These are phyloP conservation scores for Musca vetustissima DNA, from an alignment of 1,140 invertebrate genomes.

Conservation along the genomic window DNA sequence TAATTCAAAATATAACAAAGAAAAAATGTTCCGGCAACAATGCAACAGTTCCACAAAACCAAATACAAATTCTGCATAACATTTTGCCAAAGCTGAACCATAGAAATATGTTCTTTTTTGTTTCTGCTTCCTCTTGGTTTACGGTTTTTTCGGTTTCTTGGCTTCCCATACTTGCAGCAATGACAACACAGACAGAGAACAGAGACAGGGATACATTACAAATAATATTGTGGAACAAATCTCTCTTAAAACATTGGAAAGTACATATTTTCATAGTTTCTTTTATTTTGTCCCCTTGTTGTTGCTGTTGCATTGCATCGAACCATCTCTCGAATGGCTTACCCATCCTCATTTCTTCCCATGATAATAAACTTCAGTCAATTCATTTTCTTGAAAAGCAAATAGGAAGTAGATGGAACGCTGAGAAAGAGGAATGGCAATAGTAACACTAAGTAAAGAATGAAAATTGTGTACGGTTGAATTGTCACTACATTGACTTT, in stretches of 20 bases:
- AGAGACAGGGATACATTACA: slow-evolving; percentile 4
- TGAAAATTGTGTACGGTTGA: slow-evolving; percentile 8
- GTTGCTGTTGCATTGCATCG: background rate
- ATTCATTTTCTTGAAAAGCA: slow-evolving; percentile 9
- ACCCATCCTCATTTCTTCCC: background rate
- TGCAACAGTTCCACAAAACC: background rate
- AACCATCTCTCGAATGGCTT: background rate
- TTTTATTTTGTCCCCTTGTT: background rate
- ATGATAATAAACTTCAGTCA: slow-evolving; percentile 17
- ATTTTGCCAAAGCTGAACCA: background rate
- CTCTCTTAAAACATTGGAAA: slow-evolving; percentile 6
- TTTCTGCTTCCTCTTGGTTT: too few species aligned
- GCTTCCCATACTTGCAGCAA: too few species aligned
- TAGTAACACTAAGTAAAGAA: background rate
- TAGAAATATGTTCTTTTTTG: too few species aligned
- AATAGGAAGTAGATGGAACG: background rate
- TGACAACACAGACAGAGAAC: too few species aligned
- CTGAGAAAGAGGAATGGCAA: background rate
- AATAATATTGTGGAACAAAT: slow-evolving; percentile 20
- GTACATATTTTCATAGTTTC: background rate
- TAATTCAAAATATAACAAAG: background rate
- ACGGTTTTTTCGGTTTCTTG: too few species aligned
- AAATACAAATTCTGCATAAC: background rate
- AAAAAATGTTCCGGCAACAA: slow-evolving; percentile 13
- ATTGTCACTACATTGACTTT: slow-evolving; percentile 12